phyloP scores from a whole-genome alignment of 2,888 invertebrate genomes.

The Drosophila rellima region DNA sequence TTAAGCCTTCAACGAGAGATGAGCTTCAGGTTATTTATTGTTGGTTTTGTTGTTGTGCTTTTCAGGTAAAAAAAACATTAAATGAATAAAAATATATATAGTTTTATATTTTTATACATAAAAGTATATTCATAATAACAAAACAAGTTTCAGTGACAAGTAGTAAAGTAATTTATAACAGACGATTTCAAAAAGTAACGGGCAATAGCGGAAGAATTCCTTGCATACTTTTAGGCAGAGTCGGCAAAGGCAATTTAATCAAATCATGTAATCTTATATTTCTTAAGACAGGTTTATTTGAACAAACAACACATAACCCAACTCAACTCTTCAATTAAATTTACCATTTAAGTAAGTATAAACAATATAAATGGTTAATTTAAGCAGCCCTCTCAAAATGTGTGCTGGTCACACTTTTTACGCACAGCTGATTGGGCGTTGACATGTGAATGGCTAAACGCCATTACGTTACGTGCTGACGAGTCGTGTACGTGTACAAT shows the following conservation, averaged over 20 bases:
- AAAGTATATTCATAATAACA: not conserved
- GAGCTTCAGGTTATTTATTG: conserved; percentile 8
- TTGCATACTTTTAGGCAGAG: conserved; percentile 33
- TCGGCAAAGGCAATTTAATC: too few species aligned
- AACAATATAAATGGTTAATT: not conserved
- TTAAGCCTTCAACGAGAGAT: conserved; percentile 27
- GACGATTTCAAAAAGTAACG: not conserved
- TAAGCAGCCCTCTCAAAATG: not conserved
- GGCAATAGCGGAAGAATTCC: not conserved
- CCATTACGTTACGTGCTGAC: conserved; percentile 67
- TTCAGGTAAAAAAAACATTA: conserved; percentile 4
- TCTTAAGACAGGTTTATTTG: too few species aligned
- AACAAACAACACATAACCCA: not conserved
- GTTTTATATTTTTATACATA: not conserved
- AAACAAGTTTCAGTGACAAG: not conserved
- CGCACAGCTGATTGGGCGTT: conserved; percentile 37
- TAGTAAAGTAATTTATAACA: too few species aligned
- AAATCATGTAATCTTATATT: too few species aligned
- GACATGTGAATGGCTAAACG: conserved; percentile 56
- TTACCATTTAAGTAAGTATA: not conserved
- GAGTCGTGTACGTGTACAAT: conserved; percentile 67
- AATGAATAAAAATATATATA: not conserved
- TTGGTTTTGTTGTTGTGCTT: conserved; percentile 12
- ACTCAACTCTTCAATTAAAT: not conserved
- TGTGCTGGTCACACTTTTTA: conserved; percentile 36